These are phyloP conservation scores for Epicampocera succincta DNA, from an alignment of 2,888 invertebrate species.

Conservation along the genomic window DNA sequence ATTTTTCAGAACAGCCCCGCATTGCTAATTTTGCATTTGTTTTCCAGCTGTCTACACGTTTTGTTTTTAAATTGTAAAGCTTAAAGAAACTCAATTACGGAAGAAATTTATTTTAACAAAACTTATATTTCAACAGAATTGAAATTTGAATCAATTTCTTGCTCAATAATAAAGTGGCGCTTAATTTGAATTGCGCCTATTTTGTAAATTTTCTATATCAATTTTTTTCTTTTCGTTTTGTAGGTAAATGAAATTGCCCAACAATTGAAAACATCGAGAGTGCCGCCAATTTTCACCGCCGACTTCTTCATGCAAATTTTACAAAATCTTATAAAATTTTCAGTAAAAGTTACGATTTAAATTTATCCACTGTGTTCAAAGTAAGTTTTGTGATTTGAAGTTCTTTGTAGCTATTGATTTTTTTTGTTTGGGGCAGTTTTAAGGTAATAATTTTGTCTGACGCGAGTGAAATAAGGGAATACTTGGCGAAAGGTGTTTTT, in stretches of 20 bases:
- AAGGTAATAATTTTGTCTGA: slow-evolving; percentile 7
- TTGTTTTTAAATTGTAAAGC: no score
- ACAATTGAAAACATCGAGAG: slow-evolving; percentile 34
- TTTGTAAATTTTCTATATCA: neutral
- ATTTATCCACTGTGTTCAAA: slow-evolving; percentile 70
- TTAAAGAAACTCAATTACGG: no score
- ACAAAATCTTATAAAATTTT: slow-evolving; percentile 73
- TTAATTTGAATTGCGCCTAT: no score
- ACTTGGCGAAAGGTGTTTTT: slow-evolving; percentile 26
- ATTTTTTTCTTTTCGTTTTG: slow-evolving; percentile 10
- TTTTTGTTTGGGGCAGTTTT: slow-evolving; percentile 1
- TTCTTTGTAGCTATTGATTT: neutral
- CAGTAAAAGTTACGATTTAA: slow-evolving; percentile 74
- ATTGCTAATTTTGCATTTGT: no score
- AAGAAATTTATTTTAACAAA: no score
- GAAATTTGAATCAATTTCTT: no score
- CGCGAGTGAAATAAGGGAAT: slow-evolving; percentile 19
- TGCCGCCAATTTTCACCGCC: slow-evolving; percentile 56
- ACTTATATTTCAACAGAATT: no score
- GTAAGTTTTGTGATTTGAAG: slow-evolving; percentile 34
- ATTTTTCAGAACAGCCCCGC: no score
- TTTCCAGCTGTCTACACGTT: no score
- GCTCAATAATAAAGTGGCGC: no score
- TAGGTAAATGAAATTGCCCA: slow-evolving; percentile 20
- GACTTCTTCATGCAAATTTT: slow-evolving; percentile 74